Conservation (phyloP, 2,113 vertebrate species). For the Dasyurus viverrinus region DNA sequence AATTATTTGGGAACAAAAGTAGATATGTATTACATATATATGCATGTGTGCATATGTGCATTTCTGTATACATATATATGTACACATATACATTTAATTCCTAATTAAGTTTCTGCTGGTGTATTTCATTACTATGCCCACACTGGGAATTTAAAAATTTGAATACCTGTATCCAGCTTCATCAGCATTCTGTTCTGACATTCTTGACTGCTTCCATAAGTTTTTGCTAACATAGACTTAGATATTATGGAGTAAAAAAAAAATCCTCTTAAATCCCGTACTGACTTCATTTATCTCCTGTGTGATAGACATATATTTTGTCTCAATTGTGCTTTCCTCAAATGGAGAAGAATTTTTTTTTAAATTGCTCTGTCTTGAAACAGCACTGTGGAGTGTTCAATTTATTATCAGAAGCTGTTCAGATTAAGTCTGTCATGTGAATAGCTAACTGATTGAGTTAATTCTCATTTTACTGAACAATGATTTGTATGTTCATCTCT, state of each 20-base stretch:
- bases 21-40: neutral
- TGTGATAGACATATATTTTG: neutral
- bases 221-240: neutral
- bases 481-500: neutral
- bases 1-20: neutral
- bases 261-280: neutral
- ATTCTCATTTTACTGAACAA: constrained; percentile 2
- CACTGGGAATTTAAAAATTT: neutral
- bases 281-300: neutral
- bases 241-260: neutral
- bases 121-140: neutral
- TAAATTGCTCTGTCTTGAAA: neutral
- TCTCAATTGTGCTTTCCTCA: neutral
- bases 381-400: neutral
- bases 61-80: neutral
- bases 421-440: neutral
- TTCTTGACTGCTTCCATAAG: neutral
- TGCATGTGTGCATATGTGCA: neutral
- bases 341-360: neutral
- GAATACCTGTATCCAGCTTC: neutral
- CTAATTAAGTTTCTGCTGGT: neutral
- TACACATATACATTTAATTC: neutral
- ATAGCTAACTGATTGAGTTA: neutral
- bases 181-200: neutral
- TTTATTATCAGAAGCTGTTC: neutral